Evolutionary conservation across 2,797 vertebrate genomes (phyloP), one percentile per base, ranked within the genome.

Genomic region (Mycteria americana): DNA sequence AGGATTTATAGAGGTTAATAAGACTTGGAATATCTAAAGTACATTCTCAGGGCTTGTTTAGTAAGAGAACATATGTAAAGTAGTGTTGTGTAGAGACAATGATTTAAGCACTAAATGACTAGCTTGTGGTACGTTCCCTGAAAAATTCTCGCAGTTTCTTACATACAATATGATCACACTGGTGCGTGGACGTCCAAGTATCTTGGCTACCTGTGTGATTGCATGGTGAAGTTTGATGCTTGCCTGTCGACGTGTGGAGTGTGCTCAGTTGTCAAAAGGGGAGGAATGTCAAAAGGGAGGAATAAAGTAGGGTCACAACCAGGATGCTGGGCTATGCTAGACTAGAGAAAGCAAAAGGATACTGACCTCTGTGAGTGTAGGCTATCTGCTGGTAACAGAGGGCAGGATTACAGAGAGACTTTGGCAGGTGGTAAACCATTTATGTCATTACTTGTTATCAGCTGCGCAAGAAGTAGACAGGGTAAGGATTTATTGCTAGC

Each of bases 311-410:
- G 23, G 13, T 68, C 18, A 19, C 60, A 64, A 13, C 30, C 18
- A 14, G 62, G 62, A 37, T 33, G 31, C 28, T 28, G 39, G 39
- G 50, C 54, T 68, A 6, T 22, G 17, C 50, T 30, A 6, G 35
- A 8, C 24, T 31, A 37, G 33, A 60, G 53, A 10, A 74, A 16
- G 48, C 48, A 48, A 48, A 37, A 43, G 68, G n/a, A 31, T 9
- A 1, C 10, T 17, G 33, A 57, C 16, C 23, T 53, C 19, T 10
- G 37, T 16, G 33, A 24, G 50, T 6, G 0, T 3, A 37, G 28
- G 30, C 39, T 53, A 3, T 15, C 31, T 11, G 62, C 30, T 60
- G 11, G 39, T 14, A 15, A 24, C 30, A 21, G 30, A 13, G 41
- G 30, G 43, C 67, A 43, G 31, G 37, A 25, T 50, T 45, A 24